A percentile compares a stretch with the other conserved stretches of the same genome.
These are phyloP conservation scores for Teinopalpus imperialis DNA, from an alignment of 2,888 invertebrate genomes.

Conservation along the genomic window DNA sequence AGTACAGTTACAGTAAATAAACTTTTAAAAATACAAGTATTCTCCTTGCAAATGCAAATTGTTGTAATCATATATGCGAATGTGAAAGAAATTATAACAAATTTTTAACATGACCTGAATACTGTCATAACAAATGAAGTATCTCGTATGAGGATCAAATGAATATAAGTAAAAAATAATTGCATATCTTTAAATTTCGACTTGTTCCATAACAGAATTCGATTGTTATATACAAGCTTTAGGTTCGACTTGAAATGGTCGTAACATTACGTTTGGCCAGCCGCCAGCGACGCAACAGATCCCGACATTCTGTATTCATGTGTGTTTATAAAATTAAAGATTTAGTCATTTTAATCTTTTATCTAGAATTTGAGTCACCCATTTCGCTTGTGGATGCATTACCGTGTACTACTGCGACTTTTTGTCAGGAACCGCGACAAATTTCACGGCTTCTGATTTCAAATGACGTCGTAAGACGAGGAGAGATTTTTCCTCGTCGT, in stretches of 20 bases:
- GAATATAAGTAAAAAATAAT: too few relatives aligned
- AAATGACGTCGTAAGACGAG: slow-evolving; percentile 58
- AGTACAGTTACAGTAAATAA: too few relatives aligned
- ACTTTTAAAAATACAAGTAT: too few relatives aligned
- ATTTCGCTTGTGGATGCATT: slow-evolving; percentile 35
- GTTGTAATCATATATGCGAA: too few relatives aligned
- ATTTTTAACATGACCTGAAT: too few relatives aligned
- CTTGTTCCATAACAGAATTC: not conserved
- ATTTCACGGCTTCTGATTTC: slow-evolving; percentile 72
- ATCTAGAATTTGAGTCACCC: slow-evolving; percentile 28
- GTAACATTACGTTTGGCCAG: slow-evolving; percentile 49
- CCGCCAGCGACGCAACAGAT: slow-evolving; percentile 70
- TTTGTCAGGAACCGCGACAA: slow-evolving; percentile 56
- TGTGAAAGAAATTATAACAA: too few relatives aligned
- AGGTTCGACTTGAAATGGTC: too few relatives aligned
- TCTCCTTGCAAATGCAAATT: too few relatives aligned
- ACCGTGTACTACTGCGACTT: slow-evolving; percentile 34
- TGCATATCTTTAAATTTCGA: too few relatives aligned
- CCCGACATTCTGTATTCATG: slow-evolving; percentile 48
- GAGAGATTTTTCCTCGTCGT: slow-evolving; percentile 59
- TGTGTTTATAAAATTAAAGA: slow-evolving; percentile 17
- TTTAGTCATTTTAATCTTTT: slow-evolving; percentile 4
- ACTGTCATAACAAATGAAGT: too few relatives aligned
- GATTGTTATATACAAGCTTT: not conserved
- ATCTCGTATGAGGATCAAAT: too few relatives aligned